Percentiles rank a stretch among this genome's conserved stretches.
These are phyloP conservation scores for Holotrichia oblita DNA, from an alignment of 1,140 invertebrate genomes.

Conservation along the genomic window DNA sequence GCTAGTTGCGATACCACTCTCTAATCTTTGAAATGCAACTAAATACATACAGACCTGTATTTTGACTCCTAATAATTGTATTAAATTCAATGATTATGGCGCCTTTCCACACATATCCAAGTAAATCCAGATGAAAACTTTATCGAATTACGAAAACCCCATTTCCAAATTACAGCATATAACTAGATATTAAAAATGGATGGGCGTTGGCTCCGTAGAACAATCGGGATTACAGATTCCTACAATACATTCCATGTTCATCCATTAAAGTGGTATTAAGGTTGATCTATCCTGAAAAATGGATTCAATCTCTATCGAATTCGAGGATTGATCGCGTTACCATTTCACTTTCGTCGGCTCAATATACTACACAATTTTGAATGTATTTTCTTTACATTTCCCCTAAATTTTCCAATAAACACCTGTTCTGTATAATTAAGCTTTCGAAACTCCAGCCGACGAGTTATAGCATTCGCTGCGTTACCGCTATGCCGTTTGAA, in stretches of 20 bases:
- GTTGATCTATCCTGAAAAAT: neutral
- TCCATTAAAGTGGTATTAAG: neutral
- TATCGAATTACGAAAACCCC: neutral
- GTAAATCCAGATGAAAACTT: neutral
- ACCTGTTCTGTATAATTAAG: slow-evolving; percentile 3
- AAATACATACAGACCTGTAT: too few relatives aligned
- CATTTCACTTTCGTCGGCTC: neutral
- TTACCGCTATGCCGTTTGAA: neutral
- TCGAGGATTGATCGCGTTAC: neutral
- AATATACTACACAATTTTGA: neutral
- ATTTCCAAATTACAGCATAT: neutral
- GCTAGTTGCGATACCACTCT: too few relatives aligned
- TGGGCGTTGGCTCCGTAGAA: neutral
- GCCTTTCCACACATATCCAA: too few relatives aligned
- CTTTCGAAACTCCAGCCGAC: neutral
- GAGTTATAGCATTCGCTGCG: neutral
- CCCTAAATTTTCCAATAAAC: neutral
- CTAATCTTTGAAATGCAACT: too few relatives aligned
- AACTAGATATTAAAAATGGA: neutral
- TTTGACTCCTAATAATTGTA: too few relatives aligned
- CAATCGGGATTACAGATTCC: neutral
- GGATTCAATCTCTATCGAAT: neutral
- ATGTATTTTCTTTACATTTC: neutral
- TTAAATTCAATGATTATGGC: too few relatives aligned
- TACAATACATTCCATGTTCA: neutral